Evolutionary conservation across 1,140 invertebrate genomes (phyloP), one percentile per base, ranked within the genome.

Genomic region (Rhagoletis pomonella): DNA sequence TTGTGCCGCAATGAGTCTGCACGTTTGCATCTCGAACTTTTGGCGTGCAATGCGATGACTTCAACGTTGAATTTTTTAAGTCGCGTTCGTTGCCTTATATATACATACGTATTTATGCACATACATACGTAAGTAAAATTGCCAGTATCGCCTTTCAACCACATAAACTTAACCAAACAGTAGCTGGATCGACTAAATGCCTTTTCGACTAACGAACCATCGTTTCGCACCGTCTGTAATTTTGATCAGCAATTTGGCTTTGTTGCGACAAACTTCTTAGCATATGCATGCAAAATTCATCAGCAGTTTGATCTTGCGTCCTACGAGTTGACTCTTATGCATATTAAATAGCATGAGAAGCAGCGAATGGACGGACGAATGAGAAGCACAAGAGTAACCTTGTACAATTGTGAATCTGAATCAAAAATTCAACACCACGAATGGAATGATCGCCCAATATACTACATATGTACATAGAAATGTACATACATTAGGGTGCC

Each of bases 171-270:
- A 6, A 73, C 42, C 14, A 73, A 73, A 3, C 42, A n/a, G 42
- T 73, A 73, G 67, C 7, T 39, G 10, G 67, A n/a, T 14, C 10
- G 12, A 69, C 42, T 42, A 47, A 47, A 9, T 73, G 67, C 5
- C 67, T 29, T 1, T 42, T 44, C 6, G 67, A 73, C 42, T 67
- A 73, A 73, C 4, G 12, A 44, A 12, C 29, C 5, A 39, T 5
- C 67, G 39, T 47, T 73, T 73, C 67, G 42, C 67, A 73, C 67
- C 9, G 67, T 69, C 39, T 29, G 67, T 10, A 42, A 9, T n/a
- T 10, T 73, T 73, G 67, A 73, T 73, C 44, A 73, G 67, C 67
- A 73, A 73, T 73, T 73, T 73, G 42, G 12, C 67, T 12, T 73
- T 42, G 44, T 73, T 73, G 67, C 67, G 67, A 44, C 67, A 73